Percentiles rank a stretch among this genome's conserved stretches.
phyloP scores from a whole-genome alignment of 2,888 invertebrate species.

The Leptothorax acervorum region DNA sequence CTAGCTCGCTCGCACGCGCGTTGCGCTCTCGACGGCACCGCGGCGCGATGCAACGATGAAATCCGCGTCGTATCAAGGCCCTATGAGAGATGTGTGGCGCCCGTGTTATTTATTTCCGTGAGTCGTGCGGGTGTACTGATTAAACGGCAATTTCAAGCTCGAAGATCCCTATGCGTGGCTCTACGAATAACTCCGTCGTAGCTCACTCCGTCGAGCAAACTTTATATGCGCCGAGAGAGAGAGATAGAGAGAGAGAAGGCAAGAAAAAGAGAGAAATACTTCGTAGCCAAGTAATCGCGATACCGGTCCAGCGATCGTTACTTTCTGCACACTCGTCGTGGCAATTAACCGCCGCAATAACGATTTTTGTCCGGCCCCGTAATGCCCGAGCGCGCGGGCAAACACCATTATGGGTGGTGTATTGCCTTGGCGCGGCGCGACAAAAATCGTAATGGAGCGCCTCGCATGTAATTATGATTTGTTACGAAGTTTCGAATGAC shows the following conservation, averaged over 20 bases:
- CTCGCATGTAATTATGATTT: slow-evolving; percentile 53
- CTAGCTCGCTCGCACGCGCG: slow-evolving; percentile 4
- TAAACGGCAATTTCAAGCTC: slow-evolving; percentile 53
- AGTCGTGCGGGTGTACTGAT: slow-evolving; percentile 60
- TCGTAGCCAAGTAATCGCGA: slow-evolving; percentile 53
- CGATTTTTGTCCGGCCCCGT: slow-evolving; percentile 49
- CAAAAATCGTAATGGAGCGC: slow-evolving; percentile 48
- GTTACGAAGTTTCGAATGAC: slow-evolving; percentile 44
- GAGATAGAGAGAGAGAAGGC: background rate
- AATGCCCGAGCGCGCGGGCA: slow-evolving; percentile 42
- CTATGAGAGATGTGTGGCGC: slow-evolving; percentile 53
- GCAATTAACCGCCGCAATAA: slow-evolving; percentile 60
- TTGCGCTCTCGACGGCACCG: background rate
- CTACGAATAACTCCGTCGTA: slow-evolving; percentile 11
- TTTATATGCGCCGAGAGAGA: slow-evolving; percentile 22
- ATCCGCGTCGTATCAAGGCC: background rate
- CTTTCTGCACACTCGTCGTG: slow-evolving; percentile 56
- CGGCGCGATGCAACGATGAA: background rate
- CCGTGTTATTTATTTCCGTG: slow-evolving; percentile 68
- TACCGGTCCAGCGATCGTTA: slow-evolving; percentile 58
- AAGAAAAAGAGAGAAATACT: slow-evolving; percentile 49
- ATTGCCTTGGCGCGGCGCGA: slow-evolving; percentile 39
- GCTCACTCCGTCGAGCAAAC: slow-evolving; percentile 10
- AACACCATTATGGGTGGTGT: slow-evolving; percentile 27
- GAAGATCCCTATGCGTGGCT: background rate